Evolutionary conservation across 2,797 vertebrate genomes (phyloP), one percentile per base, ranked within the genome.

Genomic region (Hypotaenidia philippensis): DNA sequence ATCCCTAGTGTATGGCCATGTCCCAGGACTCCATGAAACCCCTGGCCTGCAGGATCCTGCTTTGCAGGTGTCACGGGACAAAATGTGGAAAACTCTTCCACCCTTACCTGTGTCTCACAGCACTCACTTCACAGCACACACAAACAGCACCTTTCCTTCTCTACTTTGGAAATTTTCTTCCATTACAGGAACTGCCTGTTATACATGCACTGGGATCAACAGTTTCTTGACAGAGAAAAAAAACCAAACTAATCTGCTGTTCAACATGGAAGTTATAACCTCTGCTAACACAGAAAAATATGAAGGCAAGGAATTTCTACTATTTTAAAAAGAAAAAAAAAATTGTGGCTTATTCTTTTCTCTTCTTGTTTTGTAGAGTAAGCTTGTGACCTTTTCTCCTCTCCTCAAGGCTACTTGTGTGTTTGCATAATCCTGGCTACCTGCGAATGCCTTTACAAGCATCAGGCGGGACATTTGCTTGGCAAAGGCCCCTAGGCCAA

Each of bases 331-430:
- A 90, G 17, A 36, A 6, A 6, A 65, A 78, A 82, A 21, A 31
- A 34, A 19, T 47, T 22, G 45, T 22, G 21, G 10, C 6, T 26
- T 13, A 14, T 49, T 50, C 14, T 47, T 29, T 50, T 38, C 38
- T 32, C 29, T 34, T 23, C 32, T 69, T 65, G 50, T 50, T 83
- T 84, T 53, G 34, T 26, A 93, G 80, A 93, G 66, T 87, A 72
- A 81, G 80, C 45, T 83, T 75, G 47, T 94, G 90, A 96, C 95
- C 96, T 97, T 97, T 97, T 72, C 78, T 85, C 75, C 34, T 97
- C 93, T 97, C 93, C 93, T 97, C 93, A 85, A 96, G 94, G 95
- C 94, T 97, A 93, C 89, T 95, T 95, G 78, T 60, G 91, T 81
- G 94, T 96, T 85, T 92, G 89, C 93, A 94, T 87, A 49, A 53